phyloP scores from a whole-genome alignment of 2,888 invertebrate species.

The Dicycla oo region DNA sequence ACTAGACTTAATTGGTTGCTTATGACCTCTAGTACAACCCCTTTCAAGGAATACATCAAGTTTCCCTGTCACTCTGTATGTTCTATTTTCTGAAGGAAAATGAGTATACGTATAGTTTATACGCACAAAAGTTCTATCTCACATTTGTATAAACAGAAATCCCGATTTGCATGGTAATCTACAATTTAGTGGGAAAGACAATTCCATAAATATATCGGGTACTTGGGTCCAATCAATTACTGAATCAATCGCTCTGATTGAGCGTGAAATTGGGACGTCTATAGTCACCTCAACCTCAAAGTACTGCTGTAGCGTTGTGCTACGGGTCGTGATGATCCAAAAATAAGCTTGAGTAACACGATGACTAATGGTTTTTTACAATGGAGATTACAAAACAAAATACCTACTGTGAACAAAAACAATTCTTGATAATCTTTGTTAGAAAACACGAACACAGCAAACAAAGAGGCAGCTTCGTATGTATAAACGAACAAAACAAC shows the following conservation, averaged over 20 bases:
- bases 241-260: conserved; percentile 53
- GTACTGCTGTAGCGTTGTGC: conserved; percentile 1
- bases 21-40: no score
- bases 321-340: conserved; percentile 9
- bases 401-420: background rate
- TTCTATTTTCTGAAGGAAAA: background rate
- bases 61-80: no score
- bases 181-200: conserved; percentile 14
- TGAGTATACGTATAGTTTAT: background rate
- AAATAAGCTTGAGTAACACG: conserved; percentile 1
- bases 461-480: background rate
- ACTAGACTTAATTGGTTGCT: no score
- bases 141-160: conserved; percentile 7
- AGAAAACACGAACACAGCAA: background rate
- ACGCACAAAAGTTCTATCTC: background rate
- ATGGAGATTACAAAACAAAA: background rate
- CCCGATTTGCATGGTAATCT: conserved; percentile 3
- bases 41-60: no score
- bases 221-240: conserved; percentile 42
- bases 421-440: background rate
- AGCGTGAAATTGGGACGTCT: conserved; percentile 49
- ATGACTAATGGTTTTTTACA: background rate
- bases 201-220: conserved; percentile 36
- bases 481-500: conserved; percentile 26
- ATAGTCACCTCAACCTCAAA: conserved; percentile 45